Evolutionary conservation across 2,888 invertebrate species (phyloP).

Genomic region (Plebejus anna): DNA sequence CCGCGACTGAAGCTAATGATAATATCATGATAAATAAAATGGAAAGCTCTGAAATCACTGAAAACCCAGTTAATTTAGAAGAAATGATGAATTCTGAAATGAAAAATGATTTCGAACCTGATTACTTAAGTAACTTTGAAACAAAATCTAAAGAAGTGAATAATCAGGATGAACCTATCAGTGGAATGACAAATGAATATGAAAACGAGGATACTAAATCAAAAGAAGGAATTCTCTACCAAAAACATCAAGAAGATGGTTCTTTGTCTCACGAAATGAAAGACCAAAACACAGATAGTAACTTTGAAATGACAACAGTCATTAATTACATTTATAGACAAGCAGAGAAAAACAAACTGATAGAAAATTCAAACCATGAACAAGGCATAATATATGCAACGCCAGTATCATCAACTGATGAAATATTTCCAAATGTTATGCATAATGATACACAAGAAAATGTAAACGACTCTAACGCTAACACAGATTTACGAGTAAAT

Average conservation of each 20-base stretch:
- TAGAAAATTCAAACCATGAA: conserved; percentile 19
- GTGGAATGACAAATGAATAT: conserved; percentile 62
- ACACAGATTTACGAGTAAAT: conserved; percentile 60
- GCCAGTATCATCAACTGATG: conserved; percentile 29
- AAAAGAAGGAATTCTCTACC: conserved; percentile 57
- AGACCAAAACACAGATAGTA: conserved; percentile 36
- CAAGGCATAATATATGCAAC: conserved; percentile 32
- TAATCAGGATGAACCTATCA: conserved; percentile 56
- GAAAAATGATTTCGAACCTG: conserved; percentile 68
- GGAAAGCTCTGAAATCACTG: conserved; percentile 51
- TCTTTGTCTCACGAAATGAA: conserved; percentile 35
- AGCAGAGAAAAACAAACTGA: conserved; percentile 42
- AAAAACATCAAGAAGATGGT: conserved; percentile 34
- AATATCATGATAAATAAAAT: conserved; percentile 54
- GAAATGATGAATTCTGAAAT: conserved; percentile 52
- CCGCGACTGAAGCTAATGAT: conserved; percentile 60
- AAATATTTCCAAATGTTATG: conserved; percentile 33
- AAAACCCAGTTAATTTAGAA: conserved; percentile 48
- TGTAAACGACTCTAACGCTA: conserved; percentile 28
- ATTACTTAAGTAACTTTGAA: conserved; percentile 61
- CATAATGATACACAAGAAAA: conserved; percentile 9
- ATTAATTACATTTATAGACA: conserved; percentile 63
- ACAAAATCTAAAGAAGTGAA: conserved; percentile 48
- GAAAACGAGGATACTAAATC: conserved; percentile 59
- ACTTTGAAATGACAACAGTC: conserved; percentile 58